Percentiles rank a stretch among this genome's conserved stretches.
These are phyloP conservation scores for Aleiodes testaceus DNA, from an alignment of 2,888 invertebrate species.

Conservation along the genomic window DNA sequence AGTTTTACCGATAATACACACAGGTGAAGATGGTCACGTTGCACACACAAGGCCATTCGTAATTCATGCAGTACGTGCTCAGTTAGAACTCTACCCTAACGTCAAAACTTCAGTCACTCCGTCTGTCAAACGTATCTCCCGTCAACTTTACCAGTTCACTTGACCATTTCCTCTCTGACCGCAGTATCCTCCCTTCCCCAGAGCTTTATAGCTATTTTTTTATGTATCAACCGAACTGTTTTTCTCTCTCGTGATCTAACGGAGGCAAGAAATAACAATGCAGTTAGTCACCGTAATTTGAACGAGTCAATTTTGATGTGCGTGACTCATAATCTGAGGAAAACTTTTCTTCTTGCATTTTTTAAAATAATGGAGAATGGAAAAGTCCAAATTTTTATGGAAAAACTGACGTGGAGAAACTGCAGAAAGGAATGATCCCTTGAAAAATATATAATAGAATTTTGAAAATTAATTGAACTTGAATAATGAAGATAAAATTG, in stretches of 20 bases:
- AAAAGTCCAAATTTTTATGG: no score
- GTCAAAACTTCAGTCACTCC: slow-evolving; percentile 65
- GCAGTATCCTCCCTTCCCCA: slow-evolving; percentile 1
- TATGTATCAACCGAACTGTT: not conserved
- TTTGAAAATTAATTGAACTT: no score
- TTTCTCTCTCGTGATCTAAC: slow-evolving; percentile 15
- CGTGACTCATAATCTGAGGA: slow-evolving; percentile 9
- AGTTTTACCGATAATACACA: slow-evolving; percentile 48
- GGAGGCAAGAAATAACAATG: slow-evolving; percentile 43
- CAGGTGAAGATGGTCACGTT: slow-evolving; percentile 30
- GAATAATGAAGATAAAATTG: no score
- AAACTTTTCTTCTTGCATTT: not conserved
- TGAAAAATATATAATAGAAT: no score
- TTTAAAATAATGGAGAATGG: not conserved
- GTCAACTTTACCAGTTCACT: slow-evolving; percentile 60
- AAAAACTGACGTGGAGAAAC: no score
- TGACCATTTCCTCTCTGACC: slow-evolving; percentile 55
- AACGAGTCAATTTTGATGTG: not conserved
- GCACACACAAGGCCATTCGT: slow-evolving; percentile 58
- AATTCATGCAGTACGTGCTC: slow-evolving; percentile 62
- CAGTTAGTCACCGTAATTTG: slow-evolving; percentile 42
- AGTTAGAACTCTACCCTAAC: slow-evolving; percentile 49
- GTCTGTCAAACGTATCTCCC: slow-evolving; percentile 65
- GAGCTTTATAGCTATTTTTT: not conserved
- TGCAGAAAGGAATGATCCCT: no score